phyloP scores from a whole-genome alignment of 2,797 vertebrate genomes.

The Carcharodon carcharias region DNA sequence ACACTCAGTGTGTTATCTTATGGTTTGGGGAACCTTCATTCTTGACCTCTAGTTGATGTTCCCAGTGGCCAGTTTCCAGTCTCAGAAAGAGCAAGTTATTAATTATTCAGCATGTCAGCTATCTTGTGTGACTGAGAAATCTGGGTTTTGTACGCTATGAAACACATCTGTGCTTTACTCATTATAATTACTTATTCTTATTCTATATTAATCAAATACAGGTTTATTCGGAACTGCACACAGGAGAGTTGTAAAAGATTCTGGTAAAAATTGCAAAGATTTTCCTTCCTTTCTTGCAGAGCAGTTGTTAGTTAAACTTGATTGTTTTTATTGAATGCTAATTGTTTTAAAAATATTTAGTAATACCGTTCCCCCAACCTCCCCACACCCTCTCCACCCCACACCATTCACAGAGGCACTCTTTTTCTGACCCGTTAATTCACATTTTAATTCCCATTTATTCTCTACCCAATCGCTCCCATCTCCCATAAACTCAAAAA shows the following conservation, averaged over 20 bases:
- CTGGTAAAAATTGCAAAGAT: not conserved
- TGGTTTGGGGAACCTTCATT: constrained; percentile 41
- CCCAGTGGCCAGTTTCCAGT: not conserved
- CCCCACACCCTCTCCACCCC: not conserved
- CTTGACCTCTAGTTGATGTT: constrained; percentile 40
- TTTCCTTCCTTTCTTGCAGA: not conserved
- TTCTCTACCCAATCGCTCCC: no score
- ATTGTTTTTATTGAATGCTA: not conserved
- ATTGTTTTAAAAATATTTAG: not conserved
- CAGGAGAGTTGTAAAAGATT: not conserved
- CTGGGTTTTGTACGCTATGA: not conserved
- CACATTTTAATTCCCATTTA: not conserved
- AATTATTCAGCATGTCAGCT: not conserved
- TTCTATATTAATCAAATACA: not conserved
- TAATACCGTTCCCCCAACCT: no score
- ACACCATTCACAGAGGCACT: not conserved
- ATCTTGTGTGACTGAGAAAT: not conserved
- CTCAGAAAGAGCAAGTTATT: not conserved
- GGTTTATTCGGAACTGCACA: not conserved
- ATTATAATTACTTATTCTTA: not conserved
- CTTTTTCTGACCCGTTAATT: not conserved
- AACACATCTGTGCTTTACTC: not conserved
- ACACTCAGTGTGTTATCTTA: constrained; percentile 23
- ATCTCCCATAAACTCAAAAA: not conserved
- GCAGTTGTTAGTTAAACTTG: not conserved